phyloP scores from a whole-genome alignment of 2,888 invertebrate genomes.

The Isoperla grammatica region DNA sequence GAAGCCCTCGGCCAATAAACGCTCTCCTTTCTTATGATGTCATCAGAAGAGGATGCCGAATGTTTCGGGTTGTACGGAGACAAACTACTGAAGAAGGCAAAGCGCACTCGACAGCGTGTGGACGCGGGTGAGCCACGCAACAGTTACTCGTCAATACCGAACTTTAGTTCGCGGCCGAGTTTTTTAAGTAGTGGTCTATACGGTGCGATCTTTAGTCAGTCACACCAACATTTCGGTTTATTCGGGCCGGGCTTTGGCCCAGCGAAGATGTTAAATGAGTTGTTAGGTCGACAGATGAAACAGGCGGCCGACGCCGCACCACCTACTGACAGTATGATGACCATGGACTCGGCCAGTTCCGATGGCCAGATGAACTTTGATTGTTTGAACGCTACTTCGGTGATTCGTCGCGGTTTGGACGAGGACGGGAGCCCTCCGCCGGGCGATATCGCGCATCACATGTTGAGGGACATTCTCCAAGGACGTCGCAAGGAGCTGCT shows the following conservation, averaged over 20 bases:
- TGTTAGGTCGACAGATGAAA: constrained; percentile 71
- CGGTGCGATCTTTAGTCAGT: constrained; percentile 71
- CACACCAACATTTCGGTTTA: constrained; percentile 69
- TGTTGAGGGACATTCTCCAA: constrained; percentile 85
- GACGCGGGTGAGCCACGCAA: constrained; percentile 94
- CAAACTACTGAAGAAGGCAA: constrained; percentile 87
- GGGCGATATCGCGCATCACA: constrained; percentile 61
- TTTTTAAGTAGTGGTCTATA: constrained; percentile 82
- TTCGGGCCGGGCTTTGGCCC: constrained; percentile 68
- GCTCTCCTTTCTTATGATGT: constrained; percentile 85
- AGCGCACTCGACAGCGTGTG: constrained; percentile 92
- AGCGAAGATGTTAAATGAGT: constrained; percentile 88
- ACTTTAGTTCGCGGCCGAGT: constrained; percentile 70
- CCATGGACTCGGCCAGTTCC: constrained; percentile 43
- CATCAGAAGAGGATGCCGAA: constrained; percentile 95
- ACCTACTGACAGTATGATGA: constrained; percentile 46
- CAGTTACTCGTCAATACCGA: constrained; percentile 78
- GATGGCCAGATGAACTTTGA: constrained; percentile 37
- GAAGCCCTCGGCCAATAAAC: constrained; percentile 74
- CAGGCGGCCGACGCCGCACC: constrained; percentile 59
- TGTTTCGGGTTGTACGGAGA: constrained; percentile 91
- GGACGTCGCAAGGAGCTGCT: constrained; percentile 79
- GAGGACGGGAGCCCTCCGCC: constrained; percentile 42
- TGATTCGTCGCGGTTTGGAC: constrained; percentile 42
- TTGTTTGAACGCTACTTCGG: constrained; percentile 35